Evolutionary conservation across 2,797 vertebrate genomes (phyloP).

Genomic region (Leptodactylus fallax): DNA sequence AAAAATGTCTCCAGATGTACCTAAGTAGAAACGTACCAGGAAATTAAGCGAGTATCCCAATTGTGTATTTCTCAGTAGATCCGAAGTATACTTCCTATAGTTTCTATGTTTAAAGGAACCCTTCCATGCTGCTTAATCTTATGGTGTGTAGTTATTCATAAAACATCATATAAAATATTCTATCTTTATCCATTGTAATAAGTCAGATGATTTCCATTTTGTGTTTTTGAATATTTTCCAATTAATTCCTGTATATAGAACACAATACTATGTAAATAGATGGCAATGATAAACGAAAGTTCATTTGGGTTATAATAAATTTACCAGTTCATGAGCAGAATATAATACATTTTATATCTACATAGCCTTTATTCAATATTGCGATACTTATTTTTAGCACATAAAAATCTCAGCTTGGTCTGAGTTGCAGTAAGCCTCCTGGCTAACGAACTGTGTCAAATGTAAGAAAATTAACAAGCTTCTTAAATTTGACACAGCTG

Average conservation of each 20-base stretch:
- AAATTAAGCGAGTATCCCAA: too few relatives aligned
- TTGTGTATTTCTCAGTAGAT: too few relatives aligned
- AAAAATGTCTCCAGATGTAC: too few relatives aligned
- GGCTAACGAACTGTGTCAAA: slow-evolving; percentile 57
- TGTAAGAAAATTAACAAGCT: slow-evolving; percentile 52
- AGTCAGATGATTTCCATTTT: too few relatives aligned
- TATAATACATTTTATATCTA: background rate
- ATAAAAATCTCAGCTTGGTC: slow-evolving; percentile 26
- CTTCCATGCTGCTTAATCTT: too few relatives aligned
- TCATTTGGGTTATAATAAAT: slow-evolving; percentile 2
- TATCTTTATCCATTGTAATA: too few relatives aligned
- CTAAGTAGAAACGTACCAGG: too few relatives aligned
- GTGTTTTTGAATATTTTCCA: background rate
- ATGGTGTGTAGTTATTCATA: too few relatives aligned
- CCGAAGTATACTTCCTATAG: too few relatives aligned
- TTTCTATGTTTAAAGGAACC: too few relatives aligned
- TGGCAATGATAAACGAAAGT: background rate
- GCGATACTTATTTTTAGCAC: slow-evolving; percentile 20
- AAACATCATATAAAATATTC: too few relatives aligned
- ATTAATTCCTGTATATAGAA: background rate
- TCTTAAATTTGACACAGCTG: slow-evolving; percentile 56
- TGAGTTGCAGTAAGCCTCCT: slow-evolving; percentile 28
- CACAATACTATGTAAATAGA: slow-evolving; percentile 1
- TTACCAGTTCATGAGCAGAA: background rate
- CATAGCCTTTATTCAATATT: background rate